A percentile compares a stretch with the other conserved stretches of the same genome.
These are phyloP conservation scores for Caloenas nicobarica DNA, from an alignment of 2,113 vertebrate species.

Conservation along the genomic window DNA sequence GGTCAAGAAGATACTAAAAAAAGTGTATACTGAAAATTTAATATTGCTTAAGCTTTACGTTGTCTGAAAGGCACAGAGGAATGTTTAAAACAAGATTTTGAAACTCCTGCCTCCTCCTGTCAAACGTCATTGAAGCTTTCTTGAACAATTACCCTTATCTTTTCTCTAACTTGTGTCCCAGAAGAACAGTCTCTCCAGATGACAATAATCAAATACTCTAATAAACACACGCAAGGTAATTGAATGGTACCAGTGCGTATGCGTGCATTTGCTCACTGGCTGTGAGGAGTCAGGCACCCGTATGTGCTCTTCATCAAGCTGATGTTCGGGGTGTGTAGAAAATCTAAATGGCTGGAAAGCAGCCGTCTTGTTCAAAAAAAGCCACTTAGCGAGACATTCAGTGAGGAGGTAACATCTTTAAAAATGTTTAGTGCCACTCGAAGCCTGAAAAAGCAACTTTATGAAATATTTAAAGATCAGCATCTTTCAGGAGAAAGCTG, in stretches of 20 bases:
- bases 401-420: background rate
- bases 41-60: background rate
- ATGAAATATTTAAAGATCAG: background rate
- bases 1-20: background rate
- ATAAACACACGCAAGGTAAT: background rate
- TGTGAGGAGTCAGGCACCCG: background rate
- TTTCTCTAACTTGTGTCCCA: background rate
- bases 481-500: background rate
- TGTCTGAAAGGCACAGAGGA: background rate
- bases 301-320: background rate
- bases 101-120: background rate
- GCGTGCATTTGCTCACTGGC: background rate
- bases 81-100: background rate
- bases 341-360: constrained; percentile 19
- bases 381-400: background rate
- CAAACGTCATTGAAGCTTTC: background rate
- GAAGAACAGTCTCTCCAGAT: background rate
- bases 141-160: background rate
- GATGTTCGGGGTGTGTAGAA: background rate
- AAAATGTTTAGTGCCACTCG: background rate
- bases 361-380: background rate
- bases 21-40: background rate
- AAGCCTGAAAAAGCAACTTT: background rate
- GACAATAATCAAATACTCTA: background rate
- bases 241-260: background rate